Percentiles rank a stretch among this genome's conserved stretches.
These are phyloP conservation scores for Syngnathus typhle DNA, from an alignment of 2,113 vertebrate genomes.

Conservation along the genomic window DNA sequence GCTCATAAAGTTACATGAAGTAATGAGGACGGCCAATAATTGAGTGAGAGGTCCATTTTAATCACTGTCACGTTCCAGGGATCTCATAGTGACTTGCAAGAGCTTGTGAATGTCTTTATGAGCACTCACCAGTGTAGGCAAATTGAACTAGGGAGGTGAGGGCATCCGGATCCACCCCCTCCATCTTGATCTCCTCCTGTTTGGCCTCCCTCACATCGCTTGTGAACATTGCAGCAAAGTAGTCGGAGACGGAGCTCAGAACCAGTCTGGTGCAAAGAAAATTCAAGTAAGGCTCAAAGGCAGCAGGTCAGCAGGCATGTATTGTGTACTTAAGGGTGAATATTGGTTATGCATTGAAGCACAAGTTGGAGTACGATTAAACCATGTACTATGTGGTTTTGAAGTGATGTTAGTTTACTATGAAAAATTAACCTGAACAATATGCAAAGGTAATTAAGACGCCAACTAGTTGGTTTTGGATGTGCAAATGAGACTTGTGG, in stretches of 20 bases:
- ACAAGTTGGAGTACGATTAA: not conserved
- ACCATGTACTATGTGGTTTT: slow-evolving; percentile 10
- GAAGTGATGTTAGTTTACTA: not conserved
- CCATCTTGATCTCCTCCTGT: slow-evolving; percentile 96
- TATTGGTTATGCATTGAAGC: not conserved
- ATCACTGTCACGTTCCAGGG: slow-evolving; percentile 32
- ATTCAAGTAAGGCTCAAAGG: not conserved
- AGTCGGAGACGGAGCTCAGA: slow-evolving; percentile 91
- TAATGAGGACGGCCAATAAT: slow-evolving; percentile 7
- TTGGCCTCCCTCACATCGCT: slow-evolving; percentile 90
- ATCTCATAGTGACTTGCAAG: slow-evolving; percentile 42
- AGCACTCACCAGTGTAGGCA: slow-evolving; percentile 89
- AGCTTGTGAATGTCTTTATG: slow-evolving; percentile 45
- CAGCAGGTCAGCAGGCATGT: not conserved
- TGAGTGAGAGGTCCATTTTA: slow-evolving; percentile 48
- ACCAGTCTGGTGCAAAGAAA: slow-evolving; percentile 77
- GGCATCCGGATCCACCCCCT: slow-evolving; percentile 89
- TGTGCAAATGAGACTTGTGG: not conserved
- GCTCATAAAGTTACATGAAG: not conserved
- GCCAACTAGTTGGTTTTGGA: not conserved
- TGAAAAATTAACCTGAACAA: not conserved
- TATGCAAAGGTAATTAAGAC: not conserved
- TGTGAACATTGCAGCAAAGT: slow-evolving; percentile 98
- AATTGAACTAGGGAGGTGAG: slow-evolving; percentile 88
- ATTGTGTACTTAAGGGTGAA: no score